Evolutionary conservation across 1,140 invertebrate species (phyloP).

Genomic region (Pectinophora gossypiella): DNA sequence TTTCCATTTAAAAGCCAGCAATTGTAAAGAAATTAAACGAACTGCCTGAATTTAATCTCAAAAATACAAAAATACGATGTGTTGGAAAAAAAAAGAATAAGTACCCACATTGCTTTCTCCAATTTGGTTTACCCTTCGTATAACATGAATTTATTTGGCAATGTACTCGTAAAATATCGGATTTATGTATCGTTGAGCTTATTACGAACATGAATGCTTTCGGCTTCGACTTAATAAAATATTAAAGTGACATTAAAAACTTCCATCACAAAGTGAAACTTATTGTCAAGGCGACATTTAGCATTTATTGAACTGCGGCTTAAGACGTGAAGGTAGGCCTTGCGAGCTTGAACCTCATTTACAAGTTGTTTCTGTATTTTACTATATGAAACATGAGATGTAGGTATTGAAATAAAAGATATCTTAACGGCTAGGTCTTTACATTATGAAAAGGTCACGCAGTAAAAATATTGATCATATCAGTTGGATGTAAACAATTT

Average conservation of each 20-base stretch:
- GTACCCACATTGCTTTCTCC: conserved; percentile 15
- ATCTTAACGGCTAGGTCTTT: no score
- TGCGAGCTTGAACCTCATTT: background rate
- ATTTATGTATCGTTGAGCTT: conserved; percentile 45
- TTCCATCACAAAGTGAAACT: conserved; percentile 18
- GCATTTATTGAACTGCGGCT: background rate
- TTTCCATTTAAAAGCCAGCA: conserved; percentile 15
- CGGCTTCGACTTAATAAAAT: conserved; percentile 46
- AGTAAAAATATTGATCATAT: no score
- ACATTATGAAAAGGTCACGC: no score
- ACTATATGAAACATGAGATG: no score
- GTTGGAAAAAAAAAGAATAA: background rate
- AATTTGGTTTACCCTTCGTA: conserved; percentile 8
- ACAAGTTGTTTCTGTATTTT: background rate
- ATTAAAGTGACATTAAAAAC: conserved; percentile 51
- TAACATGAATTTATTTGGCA: conserved; percentile 45
- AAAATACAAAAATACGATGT: background rate
- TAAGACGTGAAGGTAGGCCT: background rate
- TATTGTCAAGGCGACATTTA: background rate
- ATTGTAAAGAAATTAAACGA: conserved; percentile 13
- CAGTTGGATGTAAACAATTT: no score
- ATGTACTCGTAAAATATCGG: conserved; percentile 45
- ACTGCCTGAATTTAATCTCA: background rate
- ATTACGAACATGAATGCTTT: conserved; percentile 47
- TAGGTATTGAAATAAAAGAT: no score